Percentiles rank a stretch among this genome's conserved stretches.
phyloP scores from a whole-genome alignment of 2,888 invertebrate species.

The Hypolimnas misippus region DNA sequence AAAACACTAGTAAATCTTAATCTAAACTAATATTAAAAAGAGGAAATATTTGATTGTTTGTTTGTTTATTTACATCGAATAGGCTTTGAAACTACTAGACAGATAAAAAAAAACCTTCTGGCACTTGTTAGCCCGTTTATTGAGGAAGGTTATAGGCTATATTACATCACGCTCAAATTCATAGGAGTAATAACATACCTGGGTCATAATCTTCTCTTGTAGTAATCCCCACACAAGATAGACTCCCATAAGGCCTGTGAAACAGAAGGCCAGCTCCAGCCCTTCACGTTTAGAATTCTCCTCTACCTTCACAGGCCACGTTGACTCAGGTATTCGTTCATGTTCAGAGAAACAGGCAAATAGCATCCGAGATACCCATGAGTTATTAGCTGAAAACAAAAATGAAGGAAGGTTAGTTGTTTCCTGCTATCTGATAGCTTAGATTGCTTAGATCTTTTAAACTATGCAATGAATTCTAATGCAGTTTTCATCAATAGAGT shows the following conservation, averaged over 20 bases:
- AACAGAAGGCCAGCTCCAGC: conserved; percentile 86
- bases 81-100: neutral
- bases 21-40: no score
- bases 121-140: no score
- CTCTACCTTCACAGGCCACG: conserved; percentile 46
- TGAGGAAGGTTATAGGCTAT: no score
- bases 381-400: conserved; percentile 52
- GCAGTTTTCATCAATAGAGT: no score
- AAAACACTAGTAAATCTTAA: no score
- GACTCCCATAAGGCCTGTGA: conserved; percentile 93
- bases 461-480: no score
- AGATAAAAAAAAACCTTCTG: neutral
- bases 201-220: conserved; percentile 99
- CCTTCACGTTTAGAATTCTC: conserved; percentile 54
- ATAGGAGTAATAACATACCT: conserved; percentile 69
- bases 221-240: conserved; percentile 98
- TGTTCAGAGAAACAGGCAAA: conserved; percentile 66
- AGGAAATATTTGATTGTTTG: no score
- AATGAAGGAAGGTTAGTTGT: no score
- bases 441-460: no score
- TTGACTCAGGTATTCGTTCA: conserved; percentile 62
- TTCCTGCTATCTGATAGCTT: no score
- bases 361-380: conserved; percentile 56
- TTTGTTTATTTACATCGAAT: no score
- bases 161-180: neutral